Percentiles rank a stretch among this genome's conserved stretches.
These are phyloP conservation scores for Oxygymnocypris stewartii DNA, from an alignment of 2,113 vertebrate species.

Conservation along the genomic window DNA sequence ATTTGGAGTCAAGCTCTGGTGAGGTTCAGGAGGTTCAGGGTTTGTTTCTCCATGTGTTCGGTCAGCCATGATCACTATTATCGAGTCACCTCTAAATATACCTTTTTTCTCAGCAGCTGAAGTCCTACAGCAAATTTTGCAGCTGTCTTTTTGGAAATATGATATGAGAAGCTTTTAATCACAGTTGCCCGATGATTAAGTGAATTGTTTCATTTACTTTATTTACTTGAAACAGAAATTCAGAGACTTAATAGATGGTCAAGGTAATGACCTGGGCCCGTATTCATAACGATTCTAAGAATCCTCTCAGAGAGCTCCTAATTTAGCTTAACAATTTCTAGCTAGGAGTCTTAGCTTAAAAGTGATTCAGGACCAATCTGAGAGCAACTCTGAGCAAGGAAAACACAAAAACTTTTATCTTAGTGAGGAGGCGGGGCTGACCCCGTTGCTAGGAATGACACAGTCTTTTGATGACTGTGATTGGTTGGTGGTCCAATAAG, in stretches of 20 bases:
- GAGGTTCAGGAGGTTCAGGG: not conserved
- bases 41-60: conserved; percentile 10
- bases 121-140: not conserved
- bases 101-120: not conserved
- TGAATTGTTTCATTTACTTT: not conserved
- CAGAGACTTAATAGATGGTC: not conserved
- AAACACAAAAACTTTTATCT: no score
- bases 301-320: no score
- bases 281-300: no score
- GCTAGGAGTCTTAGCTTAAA: no score
- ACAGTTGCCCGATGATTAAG: not conserved
- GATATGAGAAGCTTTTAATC: not conserved
- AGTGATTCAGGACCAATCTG: no score
- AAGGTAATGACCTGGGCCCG: no score
- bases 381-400: no score
- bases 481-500: no score
- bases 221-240: not conserved
- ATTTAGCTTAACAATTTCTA: no score
- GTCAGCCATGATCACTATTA: not conserved
- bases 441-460: no score
- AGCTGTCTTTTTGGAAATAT: conserved; percentile 5
- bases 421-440: no score
- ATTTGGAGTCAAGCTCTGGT: not conserved
- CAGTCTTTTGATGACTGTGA: no score
- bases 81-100: not conserved